These are phyloP conservation scores for Matsumurasca onukii DNA, from an alignment of 1,140 invertebrate species.

Conservation along the genomic window DNA sequence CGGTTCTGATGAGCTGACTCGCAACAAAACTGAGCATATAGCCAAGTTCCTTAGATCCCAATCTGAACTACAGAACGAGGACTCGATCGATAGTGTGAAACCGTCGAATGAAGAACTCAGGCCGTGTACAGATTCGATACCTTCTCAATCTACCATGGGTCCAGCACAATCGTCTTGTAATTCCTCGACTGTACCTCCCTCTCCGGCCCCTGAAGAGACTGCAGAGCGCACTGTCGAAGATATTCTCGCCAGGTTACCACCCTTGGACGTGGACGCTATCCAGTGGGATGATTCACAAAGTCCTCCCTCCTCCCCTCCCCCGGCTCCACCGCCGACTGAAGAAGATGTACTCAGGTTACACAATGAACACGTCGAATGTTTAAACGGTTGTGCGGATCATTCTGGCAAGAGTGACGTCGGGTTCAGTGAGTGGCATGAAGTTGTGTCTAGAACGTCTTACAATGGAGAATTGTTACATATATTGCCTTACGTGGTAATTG, in stretches of 20 bases:
- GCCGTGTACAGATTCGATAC: constrained; percentile 22
- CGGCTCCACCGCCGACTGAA: constrained; percentile 42
- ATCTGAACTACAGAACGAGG: constrained; percentile 40
- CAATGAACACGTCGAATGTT: constrained; percentile 51
- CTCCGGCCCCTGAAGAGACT: constrained; percentile 27
- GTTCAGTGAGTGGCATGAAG: constrained; percentile 84
- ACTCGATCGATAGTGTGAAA: constrained; percentile 33
- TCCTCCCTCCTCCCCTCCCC: constrained; percentile 41
- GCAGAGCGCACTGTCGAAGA: constrained; percentile 50
- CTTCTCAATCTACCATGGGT: constrained; percentile 28
- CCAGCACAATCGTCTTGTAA: not conserved
- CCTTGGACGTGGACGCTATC: constrained; percentile 58
- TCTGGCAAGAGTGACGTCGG: constrained; percentile 21
- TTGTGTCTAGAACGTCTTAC: constrained; percentile 64
- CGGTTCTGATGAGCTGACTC: constrained; percentile 43
- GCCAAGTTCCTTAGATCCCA: constrained; percentile 55
- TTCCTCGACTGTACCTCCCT: constrained; percentile 17
- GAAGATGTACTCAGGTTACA: constrained; percentile 51
- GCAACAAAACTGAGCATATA: constrained; percentile 58
- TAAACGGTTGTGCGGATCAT: constrained; percentile 63
- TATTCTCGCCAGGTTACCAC: constrained; percentile 61
- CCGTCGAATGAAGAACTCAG: constrained; percentile 31
- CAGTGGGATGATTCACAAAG: constrained; percentile 49
- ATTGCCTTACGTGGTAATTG: constrained; percentile 91
- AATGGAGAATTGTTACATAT: constrained; percentile 75